Evolutionary conservation across 2,888 invertebrate genomes (phyloP).

Genomic region (Apodemia zela): DNA sequence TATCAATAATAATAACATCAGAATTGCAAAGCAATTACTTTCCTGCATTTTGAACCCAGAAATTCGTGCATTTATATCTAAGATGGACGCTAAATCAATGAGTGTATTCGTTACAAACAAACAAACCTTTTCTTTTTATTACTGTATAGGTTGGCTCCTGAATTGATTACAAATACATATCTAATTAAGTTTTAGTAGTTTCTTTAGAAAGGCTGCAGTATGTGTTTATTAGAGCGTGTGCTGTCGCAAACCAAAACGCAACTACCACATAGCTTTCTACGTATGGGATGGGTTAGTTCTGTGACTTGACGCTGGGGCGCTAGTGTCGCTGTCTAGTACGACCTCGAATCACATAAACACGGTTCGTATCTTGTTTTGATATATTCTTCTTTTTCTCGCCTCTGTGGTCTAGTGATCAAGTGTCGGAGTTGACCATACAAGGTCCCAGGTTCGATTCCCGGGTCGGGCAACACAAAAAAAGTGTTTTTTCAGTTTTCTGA

Average conservation of each 20-base stretch:
- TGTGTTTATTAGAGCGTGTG: conserved; percentile 11
- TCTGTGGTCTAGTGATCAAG: no score
- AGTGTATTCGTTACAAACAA: no score
- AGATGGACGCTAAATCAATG: no score
- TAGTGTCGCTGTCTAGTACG: background rate
- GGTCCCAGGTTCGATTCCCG: no score
- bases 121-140: no score
- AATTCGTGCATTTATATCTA: no score
- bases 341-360: background rate
- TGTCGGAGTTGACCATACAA: no score
- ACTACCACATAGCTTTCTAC: background rate
- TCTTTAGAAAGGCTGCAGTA: conserved; percentile 13
- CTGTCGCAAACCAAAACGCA: conserved; percentile 1
- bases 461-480: no score
- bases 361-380: background rate
- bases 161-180: background rate
- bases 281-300: background rate
- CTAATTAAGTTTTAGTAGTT: conserved; percentile 14
- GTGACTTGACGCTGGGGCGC: background rate
- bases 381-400: background rate
- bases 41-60: no score
- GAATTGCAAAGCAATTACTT: no score
- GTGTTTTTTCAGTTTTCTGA: no score
- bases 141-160: background rate
- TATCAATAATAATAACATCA: no score